These are phyloP conservation scores for Megaceryle maxima DNA, from an alignment of 2,113 vertebrate species.

Conservation along the genomic window DNA sequence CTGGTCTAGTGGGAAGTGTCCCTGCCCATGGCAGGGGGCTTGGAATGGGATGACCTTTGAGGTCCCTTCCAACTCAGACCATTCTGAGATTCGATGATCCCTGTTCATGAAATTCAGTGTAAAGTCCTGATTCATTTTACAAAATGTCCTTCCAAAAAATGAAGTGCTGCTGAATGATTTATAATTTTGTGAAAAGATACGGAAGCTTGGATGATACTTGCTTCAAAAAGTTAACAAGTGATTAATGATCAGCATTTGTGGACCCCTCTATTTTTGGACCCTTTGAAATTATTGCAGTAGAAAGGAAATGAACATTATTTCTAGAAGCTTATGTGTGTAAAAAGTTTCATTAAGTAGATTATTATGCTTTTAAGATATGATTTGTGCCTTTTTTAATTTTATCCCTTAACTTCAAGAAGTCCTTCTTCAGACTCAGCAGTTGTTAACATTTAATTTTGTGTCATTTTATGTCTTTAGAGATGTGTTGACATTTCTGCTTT, in stretches of 20 bases:
- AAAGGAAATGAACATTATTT: not conserved
- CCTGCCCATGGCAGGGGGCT: too few relatives aligned
- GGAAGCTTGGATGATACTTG: not conserved
- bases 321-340: not conserved
- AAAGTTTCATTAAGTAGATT: slow-evolving; percentile 4
- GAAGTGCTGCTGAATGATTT: not conserved
- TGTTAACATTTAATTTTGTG: slow-evolving; percentile 76
- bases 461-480: slow-evolving; percentile 72
- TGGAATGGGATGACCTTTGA: too few relatives aligned
- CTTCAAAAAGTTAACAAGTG: not conserved
- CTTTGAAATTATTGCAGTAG: not conserved
- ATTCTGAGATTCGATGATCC: too few relatives aligned
- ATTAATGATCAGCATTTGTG: not conserved
- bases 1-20: too few relatives aligned
- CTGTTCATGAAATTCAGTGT: not conserved
- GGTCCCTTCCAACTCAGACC: too few relatives aligned
- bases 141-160: not conserved
- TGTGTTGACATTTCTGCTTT: slow-evolving; percentile 75
- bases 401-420: slow-evolving; percentile 43
- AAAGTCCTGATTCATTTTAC: not conserved
- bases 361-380: not conserved
- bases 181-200: not conserved
- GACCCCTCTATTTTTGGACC: not conserved
- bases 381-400: not conserved
- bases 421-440: slow-evolving; percentile 53